Evolutionary conservation across 2,113 vertebrate species (phyloP), one percentile per base, ranked within the genome.

Genomic region (Rutilus rutilus): DNA sequence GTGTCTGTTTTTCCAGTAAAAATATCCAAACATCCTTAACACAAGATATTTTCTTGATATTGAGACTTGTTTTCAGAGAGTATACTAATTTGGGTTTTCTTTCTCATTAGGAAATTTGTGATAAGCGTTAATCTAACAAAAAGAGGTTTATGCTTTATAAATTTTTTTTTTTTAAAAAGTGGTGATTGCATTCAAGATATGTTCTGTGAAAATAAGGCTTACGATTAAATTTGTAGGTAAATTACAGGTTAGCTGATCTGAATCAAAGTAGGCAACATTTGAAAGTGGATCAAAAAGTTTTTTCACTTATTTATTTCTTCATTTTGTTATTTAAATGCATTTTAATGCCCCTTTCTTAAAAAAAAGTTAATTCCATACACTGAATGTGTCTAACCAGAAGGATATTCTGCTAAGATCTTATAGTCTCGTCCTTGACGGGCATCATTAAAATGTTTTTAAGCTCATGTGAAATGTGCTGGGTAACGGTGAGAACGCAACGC

Each of bases 401-500:
- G 33, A 76, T 30, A 50, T 76, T 19, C 47, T 19, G 15, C 74
- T 30, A 76, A 76, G 54, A 21, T 54, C 54, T 42, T 54, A 23
- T 59, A 59, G 76, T 12, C 30, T 36, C 6, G 33, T 78, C 77
- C 77, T 78, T 78, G 77, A 78, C 33, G 42, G 33, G 76, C 76
- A 78, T 78, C 21, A 78, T 78, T 39, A 78, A 78, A 36, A 78
- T 14, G 10, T 33, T 83, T 54, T 83, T 57, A 73, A 36, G 14
- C 12, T 54, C 0, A 1, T 33, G 5, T 10, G 8, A 73, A 52
- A n/a, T 74, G 67, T 25, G 25, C n/a, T 27, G 23, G n/a, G 36
- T 45, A 60, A 79, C 57, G 5, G 19, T 60, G 36, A 79, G 57
- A 36, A 60, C 12, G 10, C 54, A 78, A 25, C 30, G 39, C 52